Percentiles rank a stretch among this genome's conserved stretches.
phyloP scores from a whole-genome alignment of 1,140 invertebrate species.

The Drosophila equinoxialis region DNA sequence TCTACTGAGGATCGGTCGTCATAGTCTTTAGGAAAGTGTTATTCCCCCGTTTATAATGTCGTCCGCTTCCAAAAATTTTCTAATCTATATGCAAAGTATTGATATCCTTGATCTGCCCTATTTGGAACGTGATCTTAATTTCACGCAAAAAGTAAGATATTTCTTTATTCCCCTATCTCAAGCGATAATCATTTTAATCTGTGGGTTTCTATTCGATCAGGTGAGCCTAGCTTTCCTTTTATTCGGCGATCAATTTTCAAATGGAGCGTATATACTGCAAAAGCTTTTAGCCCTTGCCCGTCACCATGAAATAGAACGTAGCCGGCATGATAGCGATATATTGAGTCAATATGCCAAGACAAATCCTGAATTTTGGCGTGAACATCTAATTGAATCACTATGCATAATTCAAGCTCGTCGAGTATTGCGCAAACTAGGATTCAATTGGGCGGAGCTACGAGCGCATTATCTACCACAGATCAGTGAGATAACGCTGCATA shows the following conservation, averaged over 20 bases:
- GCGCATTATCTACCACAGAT: conserved; percentile 69
- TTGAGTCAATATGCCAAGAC: conserved; percentile 57
- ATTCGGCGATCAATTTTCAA: conserved; percentile 54
- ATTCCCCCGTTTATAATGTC: conserved; percentile 41
- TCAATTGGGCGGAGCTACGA: conserved; percentile 55
- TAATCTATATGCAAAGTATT: conserved; percentile 41
- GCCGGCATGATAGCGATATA: conserved; percentile 43
- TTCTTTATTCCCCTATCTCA: not conserved
- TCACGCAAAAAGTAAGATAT: conserved; percentile 57
- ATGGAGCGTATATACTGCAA: conserved; percentile 61
- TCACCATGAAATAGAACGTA: not conserved
- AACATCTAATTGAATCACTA: conserved; percentile 62
- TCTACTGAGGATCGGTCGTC: not conserved
- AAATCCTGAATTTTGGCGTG: conserved; percentile 54
- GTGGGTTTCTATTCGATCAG: conserved; percentile 27
- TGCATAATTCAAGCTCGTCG: conserved; percentile 64
- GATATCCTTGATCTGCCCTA: conserved; percentile 64
- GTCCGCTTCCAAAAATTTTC: conserved; percentile 24
- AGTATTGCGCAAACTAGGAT: conserved; percentile 65
- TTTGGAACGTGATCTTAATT: conserved; percentile 64
- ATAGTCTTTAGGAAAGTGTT: not conserved
- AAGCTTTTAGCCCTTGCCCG: conserved; percentile 47
- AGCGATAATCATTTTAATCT: not conserved
- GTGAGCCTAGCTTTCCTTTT: conserved; percentile 66
- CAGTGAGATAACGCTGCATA: conserved; percentile 50